Base-by-base conservation (phyloP, 2,113 vertebrate genomes). In the Platichthys flesus region DNA sequence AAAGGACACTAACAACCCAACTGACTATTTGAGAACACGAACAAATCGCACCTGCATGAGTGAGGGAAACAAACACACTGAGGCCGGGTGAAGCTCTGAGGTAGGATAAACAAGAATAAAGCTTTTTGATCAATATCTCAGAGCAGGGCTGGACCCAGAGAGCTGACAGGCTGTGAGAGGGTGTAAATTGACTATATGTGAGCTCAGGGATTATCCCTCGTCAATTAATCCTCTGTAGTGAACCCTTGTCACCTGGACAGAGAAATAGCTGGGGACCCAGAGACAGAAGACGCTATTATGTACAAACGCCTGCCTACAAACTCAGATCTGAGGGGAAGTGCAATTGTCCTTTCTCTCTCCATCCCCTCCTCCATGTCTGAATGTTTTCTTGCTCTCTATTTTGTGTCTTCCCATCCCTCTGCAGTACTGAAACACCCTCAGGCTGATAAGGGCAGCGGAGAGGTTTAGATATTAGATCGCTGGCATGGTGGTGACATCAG, bases 121-220 rank as follows among this genome's bases (percentile, higher is more conserved):
- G 69, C 74, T 75, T 74, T 81, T 71, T 63, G 79, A 87, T 90
- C 85, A 83, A 90, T 90, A 87, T 68, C 42, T 72, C 15, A 0
- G 63, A 82, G 78, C 28, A 5, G 40, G 45, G 83, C 54, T 28
- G 82, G 84, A 84, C 64, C 57, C 54, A 23, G 42, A 37, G 58
- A 49, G 80, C 70, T 65, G 79, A 76, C 72, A 54, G 72, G 63
- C 82, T 76, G 76, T 12, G 70, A 78, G 79, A 70, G 24, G 57
- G 65, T 79, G 79, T 85, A 77, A 85, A 67, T 87, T 90, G 74
- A 87, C 87, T 83, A 89, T 74, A 67, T 66, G 70, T 84, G 77
- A 88, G 85, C 82, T 78, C 9, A 0, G 58, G 81, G 83, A 86
- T 86, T 80, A 84, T 84, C 70, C 72, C 40, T 52, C 58, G 21